These are phyloP conservation scores for Heliangelus exortis DNA, from an alignment of 2,797 vertebrate species.

Conservation along the genomic window DNA sequence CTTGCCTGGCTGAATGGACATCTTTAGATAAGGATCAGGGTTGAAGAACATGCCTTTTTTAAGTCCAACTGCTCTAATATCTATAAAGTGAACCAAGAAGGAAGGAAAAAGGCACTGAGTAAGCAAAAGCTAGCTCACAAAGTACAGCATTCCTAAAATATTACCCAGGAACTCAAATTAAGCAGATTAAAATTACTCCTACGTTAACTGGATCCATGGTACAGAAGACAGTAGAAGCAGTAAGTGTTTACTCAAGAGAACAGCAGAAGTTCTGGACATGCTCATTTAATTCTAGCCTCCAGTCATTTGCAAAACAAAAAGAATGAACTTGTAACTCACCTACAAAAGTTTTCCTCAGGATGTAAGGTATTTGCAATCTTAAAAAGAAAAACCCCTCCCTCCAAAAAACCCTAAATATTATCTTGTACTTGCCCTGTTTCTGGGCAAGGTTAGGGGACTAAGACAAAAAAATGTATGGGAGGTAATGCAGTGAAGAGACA, in stretches of 20 bases:
- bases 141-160: not conserved
- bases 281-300: not conserved
- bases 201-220: not conserved
- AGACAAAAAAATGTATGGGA: not conserved
- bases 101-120: not conserved
- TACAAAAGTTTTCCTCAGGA: not conserved
- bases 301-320: not conserved
- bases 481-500: not conserved
- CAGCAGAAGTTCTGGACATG: not conserved
- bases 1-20: conserved; percentile 98
- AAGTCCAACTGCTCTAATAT: conserved; percentile 91
- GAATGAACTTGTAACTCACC: not conserved
- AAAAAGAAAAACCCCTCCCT: not conserved
- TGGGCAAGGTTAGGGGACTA: not conserved
- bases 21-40: conserved; percentile 98
- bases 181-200: not conserved
- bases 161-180: conserved; percentile 19
- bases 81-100: conserved; percentile 74
- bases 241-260: conserved; percentile 6
- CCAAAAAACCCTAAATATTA: no score
- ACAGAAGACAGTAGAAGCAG: not conserved
- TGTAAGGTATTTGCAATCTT: not conserved
- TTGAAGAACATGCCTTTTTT: conserved; percentile 99
- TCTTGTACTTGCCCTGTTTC: not conserved
- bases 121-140: not conserved